These are phyloP conservation scores for Hylaeus anthracinus DNA, from an alignment of 1,140 invertebrate genomes.

Conservation along the genomic window DNA sequence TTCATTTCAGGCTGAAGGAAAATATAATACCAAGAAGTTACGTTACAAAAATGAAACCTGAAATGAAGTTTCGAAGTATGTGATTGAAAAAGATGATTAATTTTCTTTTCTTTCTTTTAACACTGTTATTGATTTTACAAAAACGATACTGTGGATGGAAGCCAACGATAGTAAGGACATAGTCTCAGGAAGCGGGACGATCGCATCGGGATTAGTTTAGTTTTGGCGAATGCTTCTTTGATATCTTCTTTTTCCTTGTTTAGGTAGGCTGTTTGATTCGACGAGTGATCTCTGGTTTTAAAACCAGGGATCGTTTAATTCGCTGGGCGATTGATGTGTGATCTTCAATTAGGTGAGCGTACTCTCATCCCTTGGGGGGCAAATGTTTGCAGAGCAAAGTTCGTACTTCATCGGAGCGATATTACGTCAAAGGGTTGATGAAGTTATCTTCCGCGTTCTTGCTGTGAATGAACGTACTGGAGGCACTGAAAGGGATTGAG, in stretches of 20 bases:
- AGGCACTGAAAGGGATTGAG: not conserved
- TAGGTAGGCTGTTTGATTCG: not conserved
- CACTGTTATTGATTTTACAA: too few relatives aligned
- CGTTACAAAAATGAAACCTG: too few relatives aligned
- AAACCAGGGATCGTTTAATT: conserved; percentile 1
- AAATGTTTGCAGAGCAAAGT: conserved; percentile 4
- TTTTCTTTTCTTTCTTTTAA: too few relatives aligned
- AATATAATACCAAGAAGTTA: too few relatives aligned
- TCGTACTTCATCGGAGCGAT: conserved; percentile 10
- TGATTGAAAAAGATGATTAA: too few relatives aligned
- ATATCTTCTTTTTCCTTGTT: not conserved
- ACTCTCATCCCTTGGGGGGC: not conserved
- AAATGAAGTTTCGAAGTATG: too few relatives aligned
- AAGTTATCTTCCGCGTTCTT: not conserved
- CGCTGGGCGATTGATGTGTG: conserved; percentile 8
- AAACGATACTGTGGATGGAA: too few relatives aligned
- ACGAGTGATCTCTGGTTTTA: not conserved
- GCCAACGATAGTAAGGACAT: too few relatives aligned
- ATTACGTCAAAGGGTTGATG: conserved; percentile 12
- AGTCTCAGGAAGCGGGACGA: not conserved
- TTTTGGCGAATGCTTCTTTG: not conserved
- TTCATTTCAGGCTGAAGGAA: too few relatives aligned
- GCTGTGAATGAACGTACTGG: not conserved
- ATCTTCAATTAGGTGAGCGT: conserved; percentile 11
- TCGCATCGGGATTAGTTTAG: not conserved